Base-by-base conservation (phyloP, 2,113 vertebrate genomes). In the Eurypyga helias region DNA sequence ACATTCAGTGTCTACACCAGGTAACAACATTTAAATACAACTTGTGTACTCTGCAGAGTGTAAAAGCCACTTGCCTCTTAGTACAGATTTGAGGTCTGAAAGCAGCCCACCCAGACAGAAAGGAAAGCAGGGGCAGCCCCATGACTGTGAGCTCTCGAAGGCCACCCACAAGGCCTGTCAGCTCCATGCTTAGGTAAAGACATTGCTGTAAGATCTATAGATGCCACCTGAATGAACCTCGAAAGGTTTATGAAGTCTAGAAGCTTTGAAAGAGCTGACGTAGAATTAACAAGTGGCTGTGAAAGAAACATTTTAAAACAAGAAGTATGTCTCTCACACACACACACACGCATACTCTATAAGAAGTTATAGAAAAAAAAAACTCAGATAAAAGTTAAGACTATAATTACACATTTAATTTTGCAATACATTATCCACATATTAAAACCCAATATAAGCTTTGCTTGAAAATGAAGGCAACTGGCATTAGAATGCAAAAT, bases 351-450 rank as follows among this genome's bases (percentile, higher is more conserved):
- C 12, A 65, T 10, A 45, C 0, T 0, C 7, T 54, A 17, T 6
- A 31, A 71, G 20, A 76, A 95, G 25, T 52, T 49, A 58, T 0
- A 83, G 57, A 23, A 61, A 87, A 89, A 81, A 78, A 20, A 49
- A 93, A 84, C 17, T 84, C 52, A 43, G 43, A 31, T 73, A 48
- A 57, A 87, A 92, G 61, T 79, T 76, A 93, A 77, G 73, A 45
- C 36, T 72, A 16, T 51, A 95, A 89, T 70, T 89, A 77, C 51
- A 87, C 54, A 66, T 93, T 87, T 73, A 87, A 87, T 96, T 93
- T 85, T 52, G n/a, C 43, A 91, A 94, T 83, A 83, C 38, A 36
- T 89, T 91, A 79, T 76, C 73, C 70, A 82, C 61, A 89, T 83
- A 94, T 80, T 92, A 91, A 96, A 87, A 54, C 12, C 16, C 58